Base-by-base conservation (phyloP, 2,113 vertebrate genomes). In the Xiphophorus hellerii region DNA sequence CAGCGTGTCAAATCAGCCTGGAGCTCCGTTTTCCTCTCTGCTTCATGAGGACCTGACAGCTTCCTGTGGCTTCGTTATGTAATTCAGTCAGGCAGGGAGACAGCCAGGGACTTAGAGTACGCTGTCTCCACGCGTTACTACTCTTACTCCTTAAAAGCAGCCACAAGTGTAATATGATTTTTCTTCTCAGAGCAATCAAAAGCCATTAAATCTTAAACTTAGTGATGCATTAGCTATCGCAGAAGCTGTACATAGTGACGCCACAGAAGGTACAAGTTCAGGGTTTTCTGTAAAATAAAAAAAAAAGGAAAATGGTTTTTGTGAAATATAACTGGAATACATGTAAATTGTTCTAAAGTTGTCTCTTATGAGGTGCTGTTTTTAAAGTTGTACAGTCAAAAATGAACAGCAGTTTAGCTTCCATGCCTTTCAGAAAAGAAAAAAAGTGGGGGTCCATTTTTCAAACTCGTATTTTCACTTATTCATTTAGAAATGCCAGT, bases 121-220 rank as follows among this genome's bases (percentile, higher is more conserved):
- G 27, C 29, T 10, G 33, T 65, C 73, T 63, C 51, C 31, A 62
- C 64, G 29, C 69, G 48, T 66, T 69, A 14, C 48, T 48, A 51
- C 42, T 72, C 60, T 62, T 35, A 1, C 58, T 28, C 29, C 14
- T 60, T 71, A 76, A 81, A 81, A 80, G 67, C 76, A 31, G 44
- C 69, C 51, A 65, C 14, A 39, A 7, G 15, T 29, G 71, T 76
- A 54, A 82, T 74, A 80, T 66, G 35, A 76, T 84, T 84, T 84
- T n/a, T n/a, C 69, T 69, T 42, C 10, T 42, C 37, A 62, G n/a
- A 48, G 65, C 72, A 73, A 60, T 85, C 81, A 71, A 61, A 76
- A 44, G 28, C 66, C 70, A 71, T 89, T 71, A 83, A 69, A 73
- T 80, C 44, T 76, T 39, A 71, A 79, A 71, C 48, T 69, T 72